A percentile compares a stretch with the other conserved stretches of the same genome.
Conservation (phyloP, 1,140 invertebrate genomes). For the Drosophila mauritiana region DNA sequence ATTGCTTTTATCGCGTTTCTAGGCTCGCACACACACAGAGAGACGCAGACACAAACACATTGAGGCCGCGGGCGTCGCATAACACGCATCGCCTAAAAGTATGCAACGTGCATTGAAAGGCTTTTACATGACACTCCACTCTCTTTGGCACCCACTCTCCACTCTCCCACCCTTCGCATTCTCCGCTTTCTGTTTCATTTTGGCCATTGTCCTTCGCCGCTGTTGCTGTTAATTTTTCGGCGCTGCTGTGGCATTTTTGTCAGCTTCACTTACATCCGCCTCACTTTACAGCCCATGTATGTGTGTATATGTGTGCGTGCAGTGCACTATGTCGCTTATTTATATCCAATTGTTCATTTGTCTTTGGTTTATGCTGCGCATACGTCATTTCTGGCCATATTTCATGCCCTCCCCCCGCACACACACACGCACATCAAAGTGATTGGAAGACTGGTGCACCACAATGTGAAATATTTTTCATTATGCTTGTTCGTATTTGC, state of each 20-base stretch:
- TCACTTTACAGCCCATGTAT: constrained; percentile 44
- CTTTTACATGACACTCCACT: constrained; percentile 71
- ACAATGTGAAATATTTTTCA: constrained; percentile 76
- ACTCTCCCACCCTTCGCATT: too few species aligned
- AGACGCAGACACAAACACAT: constrained; percentile 12
- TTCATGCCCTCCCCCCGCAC: constrained; percentile 58
- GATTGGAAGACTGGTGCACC: constrained; percentile 47
- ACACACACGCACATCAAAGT: constrained; percentile 35
- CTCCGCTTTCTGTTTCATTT: constrained; percentile 51
- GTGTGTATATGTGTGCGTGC: constrained; percentile 22
- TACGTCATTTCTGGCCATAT: constrained; percentile 80
- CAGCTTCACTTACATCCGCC: constrained; percentile 45
- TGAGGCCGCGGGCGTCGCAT: constrained; percentile 40
- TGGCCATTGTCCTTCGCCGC: constrained; percentile 50
- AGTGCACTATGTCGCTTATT: constrained; percentile 64
- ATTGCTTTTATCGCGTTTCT: constrained; percentile 82
- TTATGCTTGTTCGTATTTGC: constrained; percentile 75
- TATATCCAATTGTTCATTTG: constrained; percentile 83
- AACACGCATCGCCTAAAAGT: constrained; percentile 72
- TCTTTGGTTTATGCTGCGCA: constrained; percentile 83
- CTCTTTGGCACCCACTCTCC: constrained; percentile 2
- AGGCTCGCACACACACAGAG: constrained; percentile 44
- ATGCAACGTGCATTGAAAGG: constrained; percentile 76
- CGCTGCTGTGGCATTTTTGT: constrained; percentile 73
- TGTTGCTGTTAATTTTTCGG: constrained; percentile 78